Evolutionary conservation across 2,888 invertebrate species (phyloP), one percentile per base, ranked within the genome.

Genomic region (Erebia palarica): DNA sequence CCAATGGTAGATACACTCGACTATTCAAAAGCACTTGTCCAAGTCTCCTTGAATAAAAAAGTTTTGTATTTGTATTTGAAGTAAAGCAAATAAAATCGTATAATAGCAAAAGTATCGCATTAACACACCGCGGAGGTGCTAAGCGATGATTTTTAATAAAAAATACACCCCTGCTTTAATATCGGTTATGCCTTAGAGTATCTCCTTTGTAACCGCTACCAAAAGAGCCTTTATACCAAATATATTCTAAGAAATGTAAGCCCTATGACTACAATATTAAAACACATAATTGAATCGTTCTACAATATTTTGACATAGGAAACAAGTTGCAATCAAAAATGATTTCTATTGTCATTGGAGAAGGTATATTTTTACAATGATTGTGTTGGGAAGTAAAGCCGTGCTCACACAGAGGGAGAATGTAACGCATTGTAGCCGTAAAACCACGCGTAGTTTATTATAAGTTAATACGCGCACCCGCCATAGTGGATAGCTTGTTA

Each of bases 141-240:
- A 87, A 89, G 87, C 87, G 89, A 89, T 89, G 86, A 88, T 87
- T 91, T 90, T 90, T 90, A 90, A 88, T 89, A 89, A 90, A 87
- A 78, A 78, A 78, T 80, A 84, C 82, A 86, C 87, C 89, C 88
- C 82, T 78, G 80, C 81, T 82, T 86, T 89, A 86, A 89, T 86
- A 88, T 88, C 83, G 81, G 84, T 84, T 86, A 85, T 85, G 82
- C 81, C 81, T 84, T 81, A 78, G 83, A 83, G 82, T 83, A 82
- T 84, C 82, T 82, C 77, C 78, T 57, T 69, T 42, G 7, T 44
- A 63, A 14, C n/a, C 65, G 72, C 36, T 18, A 13, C 36, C 69
- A 70, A 77, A 80, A 76, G 18, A 64, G 65, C 63, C 9, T 73
- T 75, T 71, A 1, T 4, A 11, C 11, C 0, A 51, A 71, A 14